phyloP scores from a whole-genome alignment of 2,888 invertebrate genomes.

The Tetragonisca angustula region DNA sequence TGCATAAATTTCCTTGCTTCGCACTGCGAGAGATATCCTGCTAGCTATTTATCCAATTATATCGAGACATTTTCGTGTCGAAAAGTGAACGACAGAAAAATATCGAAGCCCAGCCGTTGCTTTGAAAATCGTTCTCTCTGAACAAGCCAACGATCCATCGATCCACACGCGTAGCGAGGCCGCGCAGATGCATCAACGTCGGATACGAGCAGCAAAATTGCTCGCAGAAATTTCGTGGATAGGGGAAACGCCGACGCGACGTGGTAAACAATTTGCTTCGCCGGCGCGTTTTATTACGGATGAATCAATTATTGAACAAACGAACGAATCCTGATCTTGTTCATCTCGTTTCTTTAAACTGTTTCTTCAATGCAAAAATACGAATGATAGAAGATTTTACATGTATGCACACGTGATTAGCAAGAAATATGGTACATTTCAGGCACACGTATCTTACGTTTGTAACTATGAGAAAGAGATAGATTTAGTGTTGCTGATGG shows the following conservation, averaged over 20 bases:
- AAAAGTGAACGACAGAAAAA: slow-evolving; percentile 8
- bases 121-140: slow-evolving; percentile 14
- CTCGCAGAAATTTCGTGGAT: slow-evolving; percentile 56
- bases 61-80: too few relatives aligned
- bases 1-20: too few relatives aligned
- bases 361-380: too few relatives aligned
- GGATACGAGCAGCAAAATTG: slow-evolving; percentile 55
- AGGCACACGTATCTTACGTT: too few relatives aligned
- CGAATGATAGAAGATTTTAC: too few relatives aligned
- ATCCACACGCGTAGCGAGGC: slow-evolving; percentile 11
- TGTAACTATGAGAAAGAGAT: too few relatives aligned
- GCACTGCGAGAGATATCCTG: too few relatives aligned
- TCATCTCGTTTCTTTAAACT: background rate
- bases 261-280: slow-evolving; percentile 49
- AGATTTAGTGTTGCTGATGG: too few relatives aligned
- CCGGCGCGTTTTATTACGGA: slow-evolving; percentile 33
- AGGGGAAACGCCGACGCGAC: slow-evolving; percentile 25
- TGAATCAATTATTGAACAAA: slow-evolving; percentile 44
- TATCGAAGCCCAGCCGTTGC: background rate
- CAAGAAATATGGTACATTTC: too few relatives aligned
- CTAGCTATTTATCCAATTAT: too few relatives aligned
- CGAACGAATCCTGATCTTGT: background rate
- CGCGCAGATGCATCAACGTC: slow-evolving; percentile 66
- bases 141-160: slow-evolving; percentile 24
- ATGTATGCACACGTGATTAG: too few relatives aligned